phyloP scores from a whole-genome alignment of 2,888 invertebrate species.

The Chydorus sphaericus region DNA sequence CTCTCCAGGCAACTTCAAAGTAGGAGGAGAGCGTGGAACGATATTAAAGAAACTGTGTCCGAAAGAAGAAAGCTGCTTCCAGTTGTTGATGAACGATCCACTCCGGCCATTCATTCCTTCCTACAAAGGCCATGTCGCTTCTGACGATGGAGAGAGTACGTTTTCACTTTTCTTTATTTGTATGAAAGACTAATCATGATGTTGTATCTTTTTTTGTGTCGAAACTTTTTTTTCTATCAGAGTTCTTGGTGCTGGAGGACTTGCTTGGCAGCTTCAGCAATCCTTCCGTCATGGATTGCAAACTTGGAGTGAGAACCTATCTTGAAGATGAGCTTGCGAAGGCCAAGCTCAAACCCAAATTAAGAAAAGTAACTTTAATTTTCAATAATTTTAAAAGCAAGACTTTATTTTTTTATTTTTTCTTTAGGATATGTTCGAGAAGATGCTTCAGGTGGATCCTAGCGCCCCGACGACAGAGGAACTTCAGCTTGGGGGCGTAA shows the following conservation, averaged over 20 bases:
- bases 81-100: constrained; percentile 73
- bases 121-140: constrained; percentile 54
- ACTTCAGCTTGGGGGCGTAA: constrained; percentile 74
- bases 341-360: constrained; percentile 84
- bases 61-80: constrained; percentile 78
- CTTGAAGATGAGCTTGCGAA: constrained; percentile 87
- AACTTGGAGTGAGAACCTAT: constrained; percentile 87
- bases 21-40: constrained; percentile 65
- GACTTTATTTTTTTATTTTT: no score
- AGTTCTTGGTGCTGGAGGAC: constrained; percentile 81
- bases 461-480: constrained; percentile 81
- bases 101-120: constrained; percentile 81
- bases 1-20: constrained; percentile 79
- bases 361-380: constrained; percentile 58
- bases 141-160: constrained; percentile 25
- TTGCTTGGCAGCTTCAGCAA: constrained; percentile 75
- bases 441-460: constrained; percentile 88
- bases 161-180: background rate
- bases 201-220: background rate
- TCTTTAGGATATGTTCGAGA: constrained; percentile 84
- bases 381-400: background rate
- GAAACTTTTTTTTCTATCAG: constrained; percentile 20
- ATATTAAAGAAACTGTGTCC: constrained; percentile 83
- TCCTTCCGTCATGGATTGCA: constrained; percentile 95
- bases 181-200: background rate